phyloP scores from a whole-genome alignment of 2,888 invertebrate species.

The Acrocera orbiculus region DNA sequence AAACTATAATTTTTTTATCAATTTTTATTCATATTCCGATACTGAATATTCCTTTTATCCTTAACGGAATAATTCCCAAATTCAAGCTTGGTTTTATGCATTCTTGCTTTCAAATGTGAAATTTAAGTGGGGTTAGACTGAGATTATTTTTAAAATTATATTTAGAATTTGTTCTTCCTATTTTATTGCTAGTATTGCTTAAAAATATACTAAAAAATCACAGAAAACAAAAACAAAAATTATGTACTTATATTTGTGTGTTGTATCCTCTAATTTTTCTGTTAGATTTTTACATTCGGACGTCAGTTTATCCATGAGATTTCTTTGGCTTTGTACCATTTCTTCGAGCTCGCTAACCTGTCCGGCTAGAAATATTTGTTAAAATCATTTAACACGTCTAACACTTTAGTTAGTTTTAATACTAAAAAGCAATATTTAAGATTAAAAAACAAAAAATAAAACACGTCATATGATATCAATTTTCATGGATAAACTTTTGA shows the following conservation, averaged over 20 bases:
- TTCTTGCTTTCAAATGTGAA: too few relatives aligned
- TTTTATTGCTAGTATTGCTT: too few relatives aligned
- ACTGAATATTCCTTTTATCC: too few relatives aligned
- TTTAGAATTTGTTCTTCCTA: too few relatives aligned
- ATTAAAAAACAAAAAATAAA: neutral
- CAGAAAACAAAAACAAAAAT: constrained; percentile 7
- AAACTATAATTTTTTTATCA: too few relatives aligned
- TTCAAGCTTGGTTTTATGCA: too few relatives aligned
- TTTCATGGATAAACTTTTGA: constrained; percentile 57
- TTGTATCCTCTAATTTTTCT: constrained; percentile 76
- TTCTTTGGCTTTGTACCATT: constrained; percentile 79
- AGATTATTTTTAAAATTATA: too few relatives aligned
- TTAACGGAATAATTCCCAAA: too few relatives aligned
- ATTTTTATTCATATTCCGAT: too few relatives aligned
- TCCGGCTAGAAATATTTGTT: constrained; percentile 49
- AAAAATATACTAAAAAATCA: neutral
- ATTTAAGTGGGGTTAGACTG: too few relatives aligned
- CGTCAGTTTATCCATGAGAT: constrained; percentile 83
- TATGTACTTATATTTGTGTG: constrained; percentile 69
- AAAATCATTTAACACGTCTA: too few relatives aligned
- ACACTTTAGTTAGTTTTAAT: constrained; percentile 10
- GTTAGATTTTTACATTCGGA: constrained; percentile 77
- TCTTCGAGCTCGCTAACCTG: constrained; percentile 79
- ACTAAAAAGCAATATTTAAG: neutral
- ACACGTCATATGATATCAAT: constrained; percentile 15